Evolutionary conservation across 1,140 invertebrate species (phyloP).

Genomic region (Aphelinus atriplicis): DNA sequence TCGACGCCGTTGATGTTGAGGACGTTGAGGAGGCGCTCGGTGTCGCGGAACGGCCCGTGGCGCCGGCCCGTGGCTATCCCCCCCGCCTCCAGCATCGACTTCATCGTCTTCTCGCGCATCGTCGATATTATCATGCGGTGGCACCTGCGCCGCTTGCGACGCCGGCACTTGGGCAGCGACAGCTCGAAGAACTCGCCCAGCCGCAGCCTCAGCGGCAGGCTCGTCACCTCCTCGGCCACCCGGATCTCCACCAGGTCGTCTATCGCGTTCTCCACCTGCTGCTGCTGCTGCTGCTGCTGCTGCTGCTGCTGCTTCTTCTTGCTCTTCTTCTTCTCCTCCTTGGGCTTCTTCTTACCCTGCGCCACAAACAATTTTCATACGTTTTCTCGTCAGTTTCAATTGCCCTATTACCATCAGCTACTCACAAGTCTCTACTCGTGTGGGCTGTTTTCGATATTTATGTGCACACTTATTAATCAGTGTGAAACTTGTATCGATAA

Average conservation of each 20-base stretch:
- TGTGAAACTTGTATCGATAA: too few relatives aligned
- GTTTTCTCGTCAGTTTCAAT: too few relatives aligned
- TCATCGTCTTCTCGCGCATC: conserved; percentile 49
- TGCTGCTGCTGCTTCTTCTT: background rate
- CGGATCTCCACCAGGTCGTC: conserved; percentile 45
- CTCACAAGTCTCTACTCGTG: too few relatives aligned
- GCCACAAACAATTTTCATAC: background rate
- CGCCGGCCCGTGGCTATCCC: background rate
- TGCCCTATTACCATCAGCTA: too few relatives aligned
- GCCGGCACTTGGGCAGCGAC: conserved; percentile 54
- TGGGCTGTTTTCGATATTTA: too few relatives aligned
- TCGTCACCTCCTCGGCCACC: conserved; percentile 47
- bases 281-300: background rate
- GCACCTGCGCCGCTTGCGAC: conserved; percentile 45
- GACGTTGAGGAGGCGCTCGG: conserved; percentile 62
- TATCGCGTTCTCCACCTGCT: conserved; percentile 18
- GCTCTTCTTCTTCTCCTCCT: background rate
- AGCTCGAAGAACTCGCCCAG: conserved; percentile 61
- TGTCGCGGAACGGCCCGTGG: conserved; percentile 58
- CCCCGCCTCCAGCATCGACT: conserved; percentile 28
- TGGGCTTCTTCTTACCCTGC: background rate
- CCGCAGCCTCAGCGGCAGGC: conserved; percentile 57
- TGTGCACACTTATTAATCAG: too few relatives aligned
- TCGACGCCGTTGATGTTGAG: conserved; percentile 64
- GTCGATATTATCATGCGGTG: conserved; percentile 49